Base-by-base conservation (phyloP, 2,888 invertebrate species). In the Elgonia sp. region DNA sequence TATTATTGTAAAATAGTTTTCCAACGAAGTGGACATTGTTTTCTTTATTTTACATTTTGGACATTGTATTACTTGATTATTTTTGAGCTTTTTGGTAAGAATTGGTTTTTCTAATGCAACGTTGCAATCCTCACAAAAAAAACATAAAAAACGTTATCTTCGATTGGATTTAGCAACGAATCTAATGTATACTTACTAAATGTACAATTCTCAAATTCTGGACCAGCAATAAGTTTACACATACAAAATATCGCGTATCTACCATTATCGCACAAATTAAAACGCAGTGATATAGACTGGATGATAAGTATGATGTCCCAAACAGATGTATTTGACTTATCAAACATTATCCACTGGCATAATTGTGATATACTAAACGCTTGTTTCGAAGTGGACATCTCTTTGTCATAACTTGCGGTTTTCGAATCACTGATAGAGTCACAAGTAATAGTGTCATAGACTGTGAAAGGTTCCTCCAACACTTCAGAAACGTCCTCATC, bases 1-100 rank as follows among this genome's bases (percentile, higher is more conserved):
- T n/a, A 79, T 57, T 21, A 79, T 39, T n/a, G 67, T 69, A 57
- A 79, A 79, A 42, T 79, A 67, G 67, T 79, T 67, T 57, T 79
- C 67, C 20, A 42, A 67, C 8, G 55, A 67, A 42, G 79, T 65
- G 2, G 55, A 79, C 40, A 79, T 9, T 10, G 12, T 57, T 57
- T 53, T 53, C 40, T 67, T 42, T 55, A 50, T 20, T 67, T 79
- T 79, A 65, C 79, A 79, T 55, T 9, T 37, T 39, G 55, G 29
- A 46, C 77, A 77, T 9, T 3, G 5, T 20, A 7, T 65, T 40
- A 39, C n/a, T 55, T 53, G 18, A 42, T 79, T 79, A 29, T 79
- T 79, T 42, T 67, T 67, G 57, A 57, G 65, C 29, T 77, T 77
- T 8, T 50, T 77, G 2, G 65, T 65, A 39, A 21, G 10, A 20